phyloP scores from a whole-genome alignment of 2,888 invertebrate species.

The Drosophila vallismaia region DNA sequence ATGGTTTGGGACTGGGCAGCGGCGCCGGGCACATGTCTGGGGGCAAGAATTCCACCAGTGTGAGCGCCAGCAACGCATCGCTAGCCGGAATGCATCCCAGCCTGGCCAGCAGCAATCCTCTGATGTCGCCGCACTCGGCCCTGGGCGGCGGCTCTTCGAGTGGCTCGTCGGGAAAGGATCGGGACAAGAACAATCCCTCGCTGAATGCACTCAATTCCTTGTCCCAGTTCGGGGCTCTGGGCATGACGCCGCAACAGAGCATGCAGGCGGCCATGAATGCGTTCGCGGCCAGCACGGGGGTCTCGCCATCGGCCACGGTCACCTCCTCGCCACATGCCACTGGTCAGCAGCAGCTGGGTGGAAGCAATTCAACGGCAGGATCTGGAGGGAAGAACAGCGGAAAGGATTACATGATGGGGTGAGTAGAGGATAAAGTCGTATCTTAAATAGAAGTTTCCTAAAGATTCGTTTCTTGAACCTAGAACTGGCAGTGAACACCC shows the following conservation, averaged over 20 bases:
- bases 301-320: constrained; percentile 60
- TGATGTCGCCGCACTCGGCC: constrained; percentile 79
- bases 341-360: constrained; percentile 52
- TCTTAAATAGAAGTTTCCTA: no score
- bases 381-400: constrained; percentile 56
- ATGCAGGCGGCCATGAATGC: constrained; percentile 84
- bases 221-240: constrained; percentile 83
- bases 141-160: constrained; percentile 30
- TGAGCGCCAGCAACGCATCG: constrained; percentile 54
- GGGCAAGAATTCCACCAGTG: constrained; percentile 57
- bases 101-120: constrained; percentile 43
- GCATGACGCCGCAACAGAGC: constrained; percentile 83
- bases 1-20: constrained; percentile 62
- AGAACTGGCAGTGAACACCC: constrained; percentile 88
- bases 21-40: constrained; percentile 60
- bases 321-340: constrained; percentile 60
- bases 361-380: constrained; percentile 53
- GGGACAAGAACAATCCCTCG: constrained; percentile 83
- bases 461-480: background rate
- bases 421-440: background rate
- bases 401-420: constrained; percentile 83
- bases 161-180: constrained; percentile 64
- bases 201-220: constrained; percentile 83
- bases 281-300: constrained; percentile 82
- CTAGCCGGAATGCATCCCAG: constrained; percentile 63